Evolutionary conservation across 1,140 invertebrate species (phyloP).

Genomic region (Cephus cinctus): DNA sequence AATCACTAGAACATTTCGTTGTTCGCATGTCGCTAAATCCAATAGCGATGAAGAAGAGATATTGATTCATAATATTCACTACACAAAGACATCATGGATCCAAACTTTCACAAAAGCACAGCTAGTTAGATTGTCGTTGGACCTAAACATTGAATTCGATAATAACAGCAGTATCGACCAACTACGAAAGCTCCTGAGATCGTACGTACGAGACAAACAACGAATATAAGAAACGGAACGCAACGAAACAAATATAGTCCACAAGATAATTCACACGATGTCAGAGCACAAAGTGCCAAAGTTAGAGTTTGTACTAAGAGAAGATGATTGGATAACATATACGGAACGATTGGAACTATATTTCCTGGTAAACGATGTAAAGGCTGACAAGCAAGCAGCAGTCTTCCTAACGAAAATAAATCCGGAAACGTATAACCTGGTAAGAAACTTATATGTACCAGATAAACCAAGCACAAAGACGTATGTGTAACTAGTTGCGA

Average conservation of each 20-base stretch:
- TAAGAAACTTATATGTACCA: slow-evolving; percentile 5
- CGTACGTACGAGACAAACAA: not conserved
- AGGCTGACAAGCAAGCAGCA: not conserved
- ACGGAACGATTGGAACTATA: slow-evolving; percentile 7
- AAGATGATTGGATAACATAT: slow-evolving; percentile 8
- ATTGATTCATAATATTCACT: slow-evolving; percentile 8
- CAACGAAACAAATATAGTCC: slow-evolving; percentile 1
- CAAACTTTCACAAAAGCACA: slow-evolving; percentile 4
- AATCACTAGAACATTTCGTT: not conserved
- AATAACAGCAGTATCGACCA: not conserved
- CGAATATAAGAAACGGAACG: not conserved
- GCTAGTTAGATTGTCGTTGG: not conserved
- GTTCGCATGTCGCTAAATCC: not conserved
- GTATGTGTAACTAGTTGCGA: slow-evolving; percentile 1
- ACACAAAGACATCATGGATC: slow-evolving; percentile 10
- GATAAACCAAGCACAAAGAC: slow-evolving; percentile 1
- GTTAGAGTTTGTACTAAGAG: slow-evolving; percentile 3
- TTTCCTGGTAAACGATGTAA: slow-evolving; percentile 1
- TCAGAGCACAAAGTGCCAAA: slow-evolving; percentile 9
- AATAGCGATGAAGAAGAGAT: slow-evolving; percentile 2
- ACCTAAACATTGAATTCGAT: slow-evolving; percentile 1
- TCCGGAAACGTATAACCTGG: slow-evolving; percentile 7
- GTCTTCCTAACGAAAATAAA: slow-evolving; percentile 6
- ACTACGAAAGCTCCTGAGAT: slow-evolving; percentile 1
- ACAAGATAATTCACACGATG: slow-evolving; percentile 5